phyloP scores from a whole-genome alignment of 2,113 vertebrate species.

The Pteruthius melanotis region DNA sequence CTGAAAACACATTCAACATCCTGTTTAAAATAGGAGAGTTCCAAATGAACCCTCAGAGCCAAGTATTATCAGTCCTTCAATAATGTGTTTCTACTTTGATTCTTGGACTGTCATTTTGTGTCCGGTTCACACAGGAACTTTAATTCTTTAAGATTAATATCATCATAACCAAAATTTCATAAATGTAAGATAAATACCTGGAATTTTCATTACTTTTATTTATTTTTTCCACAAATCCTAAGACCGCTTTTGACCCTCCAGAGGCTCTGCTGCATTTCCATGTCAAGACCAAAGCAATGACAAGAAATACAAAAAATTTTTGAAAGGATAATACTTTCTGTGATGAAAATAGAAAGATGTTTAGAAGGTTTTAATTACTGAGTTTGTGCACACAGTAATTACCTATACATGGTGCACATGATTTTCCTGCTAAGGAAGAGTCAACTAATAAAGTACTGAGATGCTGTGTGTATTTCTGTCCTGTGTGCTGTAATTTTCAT shows the following conservation, averaged over 20 bases:
- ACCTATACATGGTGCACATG: too few species aligned
- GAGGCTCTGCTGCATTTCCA: neutral
- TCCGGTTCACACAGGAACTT: neutral
- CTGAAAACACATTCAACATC: neutral
- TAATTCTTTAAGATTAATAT: neutral
- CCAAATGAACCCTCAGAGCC: neutral
- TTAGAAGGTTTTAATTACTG: neutral
- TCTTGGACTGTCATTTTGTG: neutral
- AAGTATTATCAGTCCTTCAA: neutral
- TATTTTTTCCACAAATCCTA: neutral
- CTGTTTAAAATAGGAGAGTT: neutral
- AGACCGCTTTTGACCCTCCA: fast-evolving
- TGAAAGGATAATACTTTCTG: neutral
- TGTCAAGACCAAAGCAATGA: neutral
- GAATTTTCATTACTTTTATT: neutral
- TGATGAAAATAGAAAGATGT: neutral
- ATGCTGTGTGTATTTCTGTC: neutral
- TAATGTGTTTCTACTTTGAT: neutral
- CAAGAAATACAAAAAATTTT: neutral
- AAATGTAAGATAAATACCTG: neutral
- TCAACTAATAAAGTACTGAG: neutral
- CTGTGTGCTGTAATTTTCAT: neutral
- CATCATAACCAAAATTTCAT: neutral
- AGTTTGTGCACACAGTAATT: neutral
- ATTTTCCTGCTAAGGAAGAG: neutral